A percentile compares a stretch with the other conserved stretches of the same genome.
These are phyloP conservation scores for Nyctalus aviator DNA, from an alignment of 2,797 vertebrate genomes.

Conservation along the genomic window DNA sequence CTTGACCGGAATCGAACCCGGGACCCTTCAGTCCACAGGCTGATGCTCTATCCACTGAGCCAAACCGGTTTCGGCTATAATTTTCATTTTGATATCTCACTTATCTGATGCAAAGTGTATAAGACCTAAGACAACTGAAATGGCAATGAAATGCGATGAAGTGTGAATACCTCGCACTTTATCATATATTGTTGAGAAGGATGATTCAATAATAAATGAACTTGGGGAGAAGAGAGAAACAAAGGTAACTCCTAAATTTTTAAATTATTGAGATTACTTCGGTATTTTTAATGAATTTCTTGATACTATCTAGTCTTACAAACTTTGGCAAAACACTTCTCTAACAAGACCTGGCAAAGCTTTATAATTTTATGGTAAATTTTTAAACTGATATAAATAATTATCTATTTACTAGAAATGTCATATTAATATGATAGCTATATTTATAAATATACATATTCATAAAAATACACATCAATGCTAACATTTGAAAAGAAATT, in stretches of 20 bases:
- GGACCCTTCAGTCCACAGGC: too few species aligned
- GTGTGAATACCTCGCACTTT: not conserved
- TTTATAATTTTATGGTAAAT: constrained; percentile 14
- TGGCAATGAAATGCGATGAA: not conserved
- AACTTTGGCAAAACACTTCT: constrained; percentile 32
- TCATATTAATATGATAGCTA: constrained; percentile 32
- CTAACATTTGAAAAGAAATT: constrained; percentile 36
- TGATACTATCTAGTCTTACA: not conserved
- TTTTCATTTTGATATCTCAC: not conserved
- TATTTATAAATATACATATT: constrained; percentile 62
- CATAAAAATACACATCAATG: constrained; percentile 51
- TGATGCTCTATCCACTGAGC: too few species aligned
- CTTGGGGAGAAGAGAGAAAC: not conserved
- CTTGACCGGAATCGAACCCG: too few species aligned
- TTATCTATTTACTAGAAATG: constrained; percentile 52
- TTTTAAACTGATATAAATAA: not conserved
- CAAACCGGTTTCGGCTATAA: not conserved
- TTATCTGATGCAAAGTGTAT: not conserved
- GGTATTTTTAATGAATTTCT: not conserved
- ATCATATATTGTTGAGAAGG: not conserved
- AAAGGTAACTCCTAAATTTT: not conserved
- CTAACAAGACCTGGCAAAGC: not conserved
- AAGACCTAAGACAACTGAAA: not conserved
- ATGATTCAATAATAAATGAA: not conserved
- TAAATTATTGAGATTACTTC: not conserved